phyloP scores from a whole-genome alignment of 2,113 vertebrate genomes.

The Thomomys bottae region DNA sequence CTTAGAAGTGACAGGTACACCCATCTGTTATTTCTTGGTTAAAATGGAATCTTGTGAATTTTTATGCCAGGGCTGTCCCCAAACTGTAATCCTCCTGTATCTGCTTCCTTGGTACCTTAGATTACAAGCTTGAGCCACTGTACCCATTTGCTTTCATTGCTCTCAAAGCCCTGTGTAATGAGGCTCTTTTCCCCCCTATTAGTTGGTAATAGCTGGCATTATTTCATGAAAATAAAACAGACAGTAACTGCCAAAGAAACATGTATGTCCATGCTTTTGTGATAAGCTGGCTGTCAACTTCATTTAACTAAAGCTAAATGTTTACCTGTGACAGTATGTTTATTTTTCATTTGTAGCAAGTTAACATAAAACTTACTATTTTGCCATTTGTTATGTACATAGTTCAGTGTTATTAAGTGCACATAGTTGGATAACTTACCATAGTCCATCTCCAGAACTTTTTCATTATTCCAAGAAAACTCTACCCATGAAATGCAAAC shows the following conservation, averaged over 20 bases:
- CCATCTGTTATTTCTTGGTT: no score
- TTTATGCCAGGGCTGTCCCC: no score
- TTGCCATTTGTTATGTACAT: neutral
- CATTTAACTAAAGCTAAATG: neutral
- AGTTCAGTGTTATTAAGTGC: neutral
- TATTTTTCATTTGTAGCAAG: neutral
- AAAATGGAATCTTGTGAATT: no score
- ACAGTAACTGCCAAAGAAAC: neutral
- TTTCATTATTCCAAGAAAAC: neutral
- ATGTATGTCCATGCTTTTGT: neutral
- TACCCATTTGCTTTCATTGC: neutral
- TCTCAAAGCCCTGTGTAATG: neutral
- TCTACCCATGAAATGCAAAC: neutral
- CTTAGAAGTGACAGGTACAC: no score
- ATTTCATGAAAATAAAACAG: conserved; percentile 20
- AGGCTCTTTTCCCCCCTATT: neutral
- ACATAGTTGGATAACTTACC: neutral
- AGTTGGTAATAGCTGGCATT: accelerated
- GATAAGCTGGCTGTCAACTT: neutral
- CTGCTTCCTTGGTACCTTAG: no score
- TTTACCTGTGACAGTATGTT: conserved; percentile 48
- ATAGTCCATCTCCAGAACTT: neutral
- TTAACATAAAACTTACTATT: neutral
- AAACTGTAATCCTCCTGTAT: no score
- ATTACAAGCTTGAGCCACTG: no score